Evolutionary conservation across 2,888 invertebrate genomes (phyloP).

Genomic region (Gastracanthus pulcherrimus): DNA sequence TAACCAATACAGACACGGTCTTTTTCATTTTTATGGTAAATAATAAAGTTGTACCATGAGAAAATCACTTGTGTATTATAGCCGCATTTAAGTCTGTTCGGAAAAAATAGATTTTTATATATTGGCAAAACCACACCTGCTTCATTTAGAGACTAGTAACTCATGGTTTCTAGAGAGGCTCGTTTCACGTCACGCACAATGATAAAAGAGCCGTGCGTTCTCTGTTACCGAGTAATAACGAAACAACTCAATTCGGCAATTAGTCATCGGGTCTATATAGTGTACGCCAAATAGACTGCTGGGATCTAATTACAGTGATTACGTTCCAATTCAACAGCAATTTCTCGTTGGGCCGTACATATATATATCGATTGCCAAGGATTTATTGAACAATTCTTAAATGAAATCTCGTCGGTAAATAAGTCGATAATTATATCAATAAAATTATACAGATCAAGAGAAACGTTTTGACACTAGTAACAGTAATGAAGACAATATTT

Average conservation of each 20-base stretch:
- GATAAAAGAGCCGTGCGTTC: no score
- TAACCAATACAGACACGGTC: no score
- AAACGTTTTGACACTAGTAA: constrained; percentile 18
- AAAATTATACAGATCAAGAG: constrained; percentile 11
- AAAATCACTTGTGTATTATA: neutral
- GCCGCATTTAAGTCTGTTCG: neutral
- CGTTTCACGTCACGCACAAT: neutral
- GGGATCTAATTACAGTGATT: constrained; percentile 52
- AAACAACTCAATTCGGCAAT: constrained; percentile 50
- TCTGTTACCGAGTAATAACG: constrained; percentile 13
- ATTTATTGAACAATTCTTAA: constrained; percentile 31
- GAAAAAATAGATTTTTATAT: neutral
- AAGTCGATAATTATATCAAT: constrained; percentile 18
- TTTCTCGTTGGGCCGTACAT: neutral
- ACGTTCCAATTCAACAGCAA: constrained; percentile 23
- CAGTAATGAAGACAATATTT: neutral
- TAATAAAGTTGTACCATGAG: no score
- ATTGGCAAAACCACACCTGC: constrained; percentile 11
- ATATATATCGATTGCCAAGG: neutral
- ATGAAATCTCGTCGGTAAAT: constrained; percentile 27
- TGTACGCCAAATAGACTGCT: neutral
- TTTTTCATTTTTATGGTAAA: no score
- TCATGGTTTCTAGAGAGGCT: neutral
- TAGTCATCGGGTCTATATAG: constrained; percentile 19
- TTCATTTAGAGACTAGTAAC: neutral